Evolutionary conservation across 2,888 invertebrate genomes (phyloP).

Genomic region (Papilio elwesi): DNA sequence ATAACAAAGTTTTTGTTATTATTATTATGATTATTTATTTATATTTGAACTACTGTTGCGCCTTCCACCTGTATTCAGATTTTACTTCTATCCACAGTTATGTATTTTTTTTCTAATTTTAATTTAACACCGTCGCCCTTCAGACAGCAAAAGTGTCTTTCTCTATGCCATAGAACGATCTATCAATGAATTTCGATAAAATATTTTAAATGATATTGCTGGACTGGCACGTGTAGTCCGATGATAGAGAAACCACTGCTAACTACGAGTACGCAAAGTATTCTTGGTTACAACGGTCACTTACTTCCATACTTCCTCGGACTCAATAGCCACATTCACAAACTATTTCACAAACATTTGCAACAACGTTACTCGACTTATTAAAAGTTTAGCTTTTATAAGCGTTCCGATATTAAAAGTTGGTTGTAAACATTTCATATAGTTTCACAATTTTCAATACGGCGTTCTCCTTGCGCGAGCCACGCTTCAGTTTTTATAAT

Average conservation of each 20-base stretch:
- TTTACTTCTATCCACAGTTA: too few species aligned
- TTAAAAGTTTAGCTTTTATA: conserved; percentile 38
- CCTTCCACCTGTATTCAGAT: too few species aligned
- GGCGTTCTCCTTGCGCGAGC: conserved; percentile 12
- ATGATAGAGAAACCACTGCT: not conserved
- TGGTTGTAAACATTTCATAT: conserved; percentile 25
- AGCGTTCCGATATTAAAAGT: conserved; percentile 26
- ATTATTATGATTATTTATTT: too few species aligned
- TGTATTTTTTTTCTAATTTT: too few species aligned
- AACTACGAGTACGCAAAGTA: too few species aligned
- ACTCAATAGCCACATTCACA: conserved; percentile 21
- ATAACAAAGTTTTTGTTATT: conserved; percentile 58
- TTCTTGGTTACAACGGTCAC: conserved; percentile 3
- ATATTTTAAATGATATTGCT: not conserved
- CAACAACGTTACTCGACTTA: conserved; percentile 36
- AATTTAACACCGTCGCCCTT: too few species aligned
- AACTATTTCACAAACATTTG: conserved; percentile 30
- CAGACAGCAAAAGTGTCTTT: too few species aligned
- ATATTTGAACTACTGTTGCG: too few species aligned
- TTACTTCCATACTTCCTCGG: conserved; percentile 23
- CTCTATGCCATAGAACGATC: too few species aligned
- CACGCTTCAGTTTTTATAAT: conserved; percentile 21
- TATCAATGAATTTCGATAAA: not conserved
- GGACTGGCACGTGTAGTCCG: not conserved
- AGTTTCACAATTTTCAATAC: conserved; percentile 37